Evolutionary conservation across 2,888 invertebrate genomes (phyloP), one percentile per base, ranked within the genome.

Genomic region (Automeris io): DNA sequence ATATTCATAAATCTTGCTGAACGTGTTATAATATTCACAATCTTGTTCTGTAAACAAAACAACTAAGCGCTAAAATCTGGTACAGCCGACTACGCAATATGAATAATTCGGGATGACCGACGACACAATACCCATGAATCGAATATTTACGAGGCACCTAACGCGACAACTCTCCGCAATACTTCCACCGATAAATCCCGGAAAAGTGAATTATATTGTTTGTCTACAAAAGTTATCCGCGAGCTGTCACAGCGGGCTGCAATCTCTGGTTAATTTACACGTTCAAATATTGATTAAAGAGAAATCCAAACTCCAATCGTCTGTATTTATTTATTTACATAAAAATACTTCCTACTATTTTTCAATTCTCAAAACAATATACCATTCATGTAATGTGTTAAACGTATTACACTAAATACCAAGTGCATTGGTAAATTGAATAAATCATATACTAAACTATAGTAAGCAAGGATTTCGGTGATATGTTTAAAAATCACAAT

Each of bases 171-270:
- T 41, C 51, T 29, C 41, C 43, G 43, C 47, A 34, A 43, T 47
- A 45, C 46, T 53, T 35, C 31, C 49, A 54, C 53, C 52, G 43
- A 57, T 57, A 56, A 58, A 60, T 57, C 49, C 56, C 39, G 46
- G 43, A 51, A 58, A 59, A 62, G 53, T 51, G 52, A 63, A 62
- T 61, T 52, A 58, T 51, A 54, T 57, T 59, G 61, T 57, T 59
- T 56, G 53, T 47, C 43, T 47, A 43, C 39, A 42, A 53, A 62
- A 64, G 57, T 61, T 59, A 57, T 64, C 55, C 53, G 47, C 47
- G 29, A 47, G 57, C 46, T 55, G 59, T 59, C 56, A 46, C 48
- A 46, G 46, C 36, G 36, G 36, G 49, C 50, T 50, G 43, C 43
- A 51, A 52, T 46, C 51, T 47, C 35, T 40, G 41, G 50, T 53